Evolutionary conservation across 2,113 vertebrate species (phyloP), one percentile per base, ranked within the genome.

Genomic region (Cheilinus undulatus): DNA sequence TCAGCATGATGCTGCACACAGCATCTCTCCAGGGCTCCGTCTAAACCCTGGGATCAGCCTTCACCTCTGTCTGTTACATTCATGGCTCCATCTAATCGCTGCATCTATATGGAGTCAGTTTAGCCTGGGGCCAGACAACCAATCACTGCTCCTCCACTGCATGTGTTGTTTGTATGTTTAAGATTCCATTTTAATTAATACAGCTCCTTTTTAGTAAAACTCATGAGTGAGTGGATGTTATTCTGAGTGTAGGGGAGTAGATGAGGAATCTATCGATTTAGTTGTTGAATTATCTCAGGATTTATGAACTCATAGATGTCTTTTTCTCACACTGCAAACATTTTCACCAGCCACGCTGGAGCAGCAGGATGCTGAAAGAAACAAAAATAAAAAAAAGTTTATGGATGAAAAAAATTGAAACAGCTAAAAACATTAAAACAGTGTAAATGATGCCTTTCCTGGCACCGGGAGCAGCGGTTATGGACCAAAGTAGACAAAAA

Each of bases 1-100:
- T 38, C 24, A 28, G 11, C 12, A 51, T 28, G 30, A 45, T 42
- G 34, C 32, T 1, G 27, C 24, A 27, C 24, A 38, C 22, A 32
- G 57, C 52, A 5, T 4, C 10, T 5, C 20, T 42, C 45, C 1
- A 22, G 23, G 69, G 34, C 10, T 30, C 7, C 1, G 53, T 60
- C 48, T 59, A 22, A 76, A 62, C 23, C 48, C 68, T 2, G 30
- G 38, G 43, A 60, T 73, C 58, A 46, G 10, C 49, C 48, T 6
- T 53, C 63, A 69, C 34, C 17, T 11, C 59, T 7, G 20, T 59
- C 59, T 20, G 36, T 57, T 54, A 43, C n/a, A 1, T 49, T 3
- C 34, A n/a, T n/a, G 53, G 82, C 68, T 65, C 60, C 42, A 42
- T 70, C 64, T 77, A 73, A 80, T 74, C 78, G 27, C 69, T 53